Evolutionary conservation across 2,113 vertebrate genomes (phyloP).

Genomic region (Pollachius pollachius): DNA sequence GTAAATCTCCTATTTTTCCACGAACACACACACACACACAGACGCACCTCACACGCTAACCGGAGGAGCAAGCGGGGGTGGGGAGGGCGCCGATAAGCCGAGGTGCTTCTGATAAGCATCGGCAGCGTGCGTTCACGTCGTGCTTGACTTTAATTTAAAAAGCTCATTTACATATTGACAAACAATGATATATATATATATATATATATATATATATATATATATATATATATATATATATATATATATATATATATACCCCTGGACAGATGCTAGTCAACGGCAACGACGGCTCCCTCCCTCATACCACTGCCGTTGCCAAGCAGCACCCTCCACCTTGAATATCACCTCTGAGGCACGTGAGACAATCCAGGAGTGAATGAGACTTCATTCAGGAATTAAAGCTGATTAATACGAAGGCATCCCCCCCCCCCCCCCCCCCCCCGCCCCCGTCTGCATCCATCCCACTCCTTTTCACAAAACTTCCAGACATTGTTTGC

Average conservation of each 20-base stretch:
- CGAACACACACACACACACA: not conserved
- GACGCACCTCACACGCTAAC: not conserved
- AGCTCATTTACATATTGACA: not conserved
- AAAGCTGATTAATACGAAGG: conserved; percentile 33
- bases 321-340: conserved; percentile 24
- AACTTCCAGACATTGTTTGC: too few relatives aligned
- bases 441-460: not conserved
- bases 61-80: not conserved
- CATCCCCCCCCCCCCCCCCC: not conserved
- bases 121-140: not conserved
- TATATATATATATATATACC: not conserved
- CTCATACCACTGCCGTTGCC: conserved; percentile 12
- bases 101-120: not conserved
- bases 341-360: conserved; percentile 17
- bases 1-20: too few relatives aligned
- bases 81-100: not conserved
- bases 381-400: conserved; percentile 13
- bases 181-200: not conserved
- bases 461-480: conserved; percentile 31
- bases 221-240: not conserved
- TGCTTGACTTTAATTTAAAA: not conserved
- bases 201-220: too few relatives aligned
- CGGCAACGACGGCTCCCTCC: not conserved
- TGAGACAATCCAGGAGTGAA: conserved; percentile 15
- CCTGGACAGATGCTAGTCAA: not conserved